phyloP scores from a whole-genome alignment of 2,888 invertebrate genomes.

The Acleris sparsana region DNA sequence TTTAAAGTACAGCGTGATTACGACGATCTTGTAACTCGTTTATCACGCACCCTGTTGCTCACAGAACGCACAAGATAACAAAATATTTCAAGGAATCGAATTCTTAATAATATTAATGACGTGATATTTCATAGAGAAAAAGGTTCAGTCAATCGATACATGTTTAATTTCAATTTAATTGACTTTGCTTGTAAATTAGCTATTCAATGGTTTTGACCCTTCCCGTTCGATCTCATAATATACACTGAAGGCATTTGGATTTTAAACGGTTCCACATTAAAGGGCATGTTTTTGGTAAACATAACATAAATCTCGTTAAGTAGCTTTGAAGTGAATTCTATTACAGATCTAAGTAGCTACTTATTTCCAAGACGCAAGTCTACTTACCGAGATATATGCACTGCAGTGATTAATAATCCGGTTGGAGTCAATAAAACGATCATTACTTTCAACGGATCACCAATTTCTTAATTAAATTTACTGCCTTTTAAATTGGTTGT shows the following conservation, averaged over 20 bases:
- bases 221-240: constrained; percentile 72
- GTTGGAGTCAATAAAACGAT: constrained; percentile 25
- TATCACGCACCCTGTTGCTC: constrained; percentile 18
- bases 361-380: constrained; percentile 12
- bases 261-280: constrained; percentile 64
- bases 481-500: constrained; percentile 32
- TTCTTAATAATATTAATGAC: background rate
- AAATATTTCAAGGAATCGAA: constrained; percentile 4
- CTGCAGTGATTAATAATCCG: constrained; percentile 18
- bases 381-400: constrained; percentile 21
- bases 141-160: background rate
- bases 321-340: constrained; percentile 25
- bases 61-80: background rate
- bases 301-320: constrained; percentile 33
- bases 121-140: constrained; percentile 1
- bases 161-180: constrained; percentile 66
- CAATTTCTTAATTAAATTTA: constrained; percentile 34
- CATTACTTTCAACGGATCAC: constrained; percentile 21
- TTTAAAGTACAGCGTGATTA: constrained; percentile 30
- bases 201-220: constrained; percentile 74
- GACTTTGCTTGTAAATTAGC: constrained; percentile 76
- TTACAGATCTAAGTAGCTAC: constrained; percentile 21
- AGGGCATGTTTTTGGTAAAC: constrained; percentile 61
- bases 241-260: constrained; percentile 68
- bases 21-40: constrained; percentile 36